Percentiles rank a stretch among this genome's conserved stretches.
These are phyloP conservation scores for Atta texana DNA, from an alignment of 1,140 invertebrate genomes.

Conservation along the genomic window DNA sequence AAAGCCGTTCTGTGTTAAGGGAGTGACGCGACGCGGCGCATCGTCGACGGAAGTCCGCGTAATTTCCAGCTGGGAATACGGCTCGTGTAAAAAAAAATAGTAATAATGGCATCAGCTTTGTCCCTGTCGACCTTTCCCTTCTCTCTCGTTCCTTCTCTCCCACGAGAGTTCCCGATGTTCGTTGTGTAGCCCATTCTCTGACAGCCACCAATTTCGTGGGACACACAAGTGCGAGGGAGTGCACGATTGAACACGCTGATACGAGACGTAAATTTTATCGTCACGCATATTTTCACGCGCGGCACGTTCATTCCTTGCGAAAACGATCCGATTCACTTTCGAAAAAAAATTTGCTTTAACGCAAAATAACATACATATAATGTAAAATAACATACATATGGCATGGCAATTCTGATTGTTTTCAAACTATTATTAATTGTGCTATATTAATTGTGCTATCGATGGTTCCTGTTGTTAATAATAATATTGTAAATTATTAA, in stretches of 20 bases:
- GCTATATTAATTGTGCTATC: neutral
- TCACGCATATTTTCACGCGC: constrained; percentile 64
- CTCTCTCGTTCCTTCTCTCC: constrained; percentile 24
- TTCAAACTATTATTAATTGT: neutral
- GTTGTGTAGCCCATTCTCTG: constrained; percentile 51
- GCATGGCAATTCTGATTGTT: neutral
- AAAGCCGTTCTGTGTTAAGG: constrained; percentile 43
- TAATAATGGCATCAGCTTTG: constrained; percentile 72
- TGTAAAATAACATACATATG: neutral
- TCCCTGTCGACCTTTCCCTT: constrained; percentile 61
- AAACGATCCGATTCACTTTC: constrained; percentile 73
- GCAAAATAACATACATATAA: neutral
- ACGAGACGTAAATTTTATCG: constrained; percentile 73
- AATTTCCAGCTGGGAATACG: constrained; percentile 69
- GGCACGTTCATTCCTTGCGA: constrained; percentile 75
- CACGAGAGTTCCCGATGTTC: constrained; percentile 43
- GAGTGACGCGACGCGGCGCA: constrained; percentile 22
- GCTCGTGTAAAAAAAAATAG: constrained; percentile 69
- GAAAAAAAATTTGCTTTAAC: constrained; percentile 25
- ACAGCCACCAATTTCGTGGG: constrained; percentile 55
- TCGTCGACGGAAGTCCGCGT: constrained; percentile 53
- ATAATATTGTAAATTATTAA: neutral
- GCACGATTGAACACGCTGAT: constrained; percentile 69
- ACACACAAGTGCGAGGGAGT: constrained; percentile 65
- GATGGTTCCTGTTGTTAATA: neutral